Conservation (phyloP, 2,797 vertebrate genomes). For the Microchirus variegatus region DNA sequence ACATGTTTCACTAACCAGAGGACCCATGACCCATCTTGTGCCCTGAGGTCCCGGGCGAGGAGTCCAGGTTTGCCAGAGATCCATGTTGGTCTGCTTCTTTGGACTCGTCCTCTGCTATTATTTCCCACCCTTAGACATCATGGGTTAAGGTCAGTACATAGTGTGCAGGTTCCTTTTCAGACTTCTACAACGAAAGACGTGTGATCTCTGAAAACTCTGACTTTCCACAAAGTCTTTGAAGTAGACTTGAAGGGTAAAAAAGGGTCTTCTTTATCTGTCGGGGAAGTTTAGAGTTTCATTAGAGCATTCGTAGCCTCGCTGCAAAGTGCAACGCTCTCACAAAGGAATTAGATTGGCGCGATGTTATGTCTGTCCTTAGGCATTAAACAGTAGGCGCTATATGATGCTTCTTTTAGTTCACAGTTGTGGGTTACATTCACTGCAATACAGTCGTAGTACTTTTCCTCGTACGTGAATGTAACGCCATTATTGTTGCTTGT, state of each 20-base stretch:
- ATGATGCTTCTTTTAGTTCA: too few species aligned
- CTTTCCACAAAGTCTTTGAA: slow-evolving; percentile 18
- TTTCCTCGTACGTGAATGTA: not conserved
- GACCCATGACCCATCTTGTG: slow-evolving; percentile 85
- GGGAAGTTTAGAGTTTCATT: slow-evolving; percentile 62
- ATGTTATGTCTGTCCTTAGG: not conserved
- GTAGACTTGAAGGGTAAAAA: slow-evolving; percentile 26
- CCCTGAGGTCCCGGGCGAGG: slow-evolving; percentile 85
- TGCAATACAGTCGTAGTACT: not conserved
- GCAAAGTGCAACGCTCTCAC: slow-evolving; percentile 36
- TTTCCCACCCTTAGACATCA: slow-evolving; percentile 90
- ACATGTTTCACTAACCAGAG: slow-evolving; percentile 76
- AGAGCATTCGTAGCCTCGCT: slow-evolving; percentile 47
- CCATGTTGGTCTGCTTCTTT: slow-evolving; percentile 90
- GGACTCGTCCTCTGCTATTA: slow-evolving; percentile 90
- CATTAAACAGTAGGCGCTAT: too few species aligned
- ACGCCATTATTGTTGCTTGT: slow-evolving; percentile 2
- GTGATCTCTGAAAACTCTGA: not conserved
- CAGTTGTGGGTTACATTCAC: too few species aligned
- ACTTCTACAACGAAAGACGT: not conserved
- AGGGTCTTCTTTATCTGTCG: slow-evolving; percentile 55
- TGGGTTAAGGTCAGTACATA: slow-evolving; percentile 78
- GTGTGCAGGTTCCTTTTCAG: slow-evolving; percentile 6
- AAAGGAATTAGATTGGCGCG: slow-evolving; percentile 14
- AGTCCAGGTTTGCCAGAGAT: slow-evolving; percentile 85